phyloP scores from a whole-genome alignment of 2,113 vertebrate species.

The Hippocampus zosterae region DNA sequence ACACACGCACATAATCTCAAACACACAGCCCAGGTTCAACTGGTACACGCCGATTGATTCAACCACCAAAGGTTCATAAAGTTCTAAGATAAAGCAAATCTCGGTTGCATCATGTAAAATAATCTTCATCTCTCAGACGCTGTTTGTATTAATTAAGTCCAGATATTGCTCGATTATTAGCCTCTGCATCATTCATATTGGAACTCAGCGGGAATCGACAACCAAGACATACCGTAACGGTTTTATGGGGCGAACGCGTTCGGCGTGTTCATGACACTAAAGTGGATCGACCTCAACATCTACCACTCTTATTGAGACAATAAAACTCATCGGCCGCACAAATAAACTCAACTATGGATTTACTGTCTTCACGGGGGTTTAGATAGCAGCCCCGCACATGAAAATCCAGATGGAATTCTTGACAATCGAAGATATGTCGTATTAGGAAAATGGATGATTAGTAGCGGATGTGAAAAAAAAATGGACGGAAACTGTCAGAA shows the following conservation, averaged over 20 bases:
- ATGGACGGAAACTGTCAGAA: background rate
- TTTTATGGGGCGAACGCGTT: background rate
- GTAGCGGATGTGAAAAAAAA: no score
- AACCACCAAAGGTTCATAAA: slow-evolving; percentile 70
- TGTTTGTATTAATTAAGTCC: slow-evolving; percentile 74
- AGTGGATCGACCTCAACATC: background rate
- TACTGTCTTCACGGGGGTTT: background rate
- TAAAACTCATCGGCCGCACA: background rate
- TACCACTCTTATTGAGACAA: background rate
- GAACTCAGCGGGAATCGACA: slow-evolving; percentile 62
- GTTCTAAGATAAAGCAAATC: slow-evolving; percentile 48
- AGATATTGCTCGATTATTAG: slow-evolving; percentile 60
- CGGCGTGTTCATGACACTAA: background rate
- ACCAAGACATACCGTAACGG: slow-evolving; percentile 14
- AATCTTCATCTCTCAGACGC: slow-evolving; percentile 71
- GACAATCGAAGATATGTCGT: background rate
- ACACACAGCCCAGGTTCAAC: slow-evolving; percentile 54
- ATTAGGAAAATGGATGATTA: background rate
- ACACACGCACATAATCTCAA: slow-evolving; percentile 21
- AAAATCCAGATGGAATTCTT: background rate
- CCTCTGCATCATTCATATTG: slow-evolving; percentile 72
- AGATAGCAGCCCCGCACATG: no score
- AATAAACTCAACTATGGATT: background rate
- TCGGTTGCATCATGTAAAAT: slow-evolving; percentile 70
- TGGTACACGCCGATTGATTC: slow-evolving; percentile 61